These are phyloP conservation scores for Eulemur albifrons DNA, from an alignment of 2,797 vertebrate species.

Conservation along the genomic window DNA sequence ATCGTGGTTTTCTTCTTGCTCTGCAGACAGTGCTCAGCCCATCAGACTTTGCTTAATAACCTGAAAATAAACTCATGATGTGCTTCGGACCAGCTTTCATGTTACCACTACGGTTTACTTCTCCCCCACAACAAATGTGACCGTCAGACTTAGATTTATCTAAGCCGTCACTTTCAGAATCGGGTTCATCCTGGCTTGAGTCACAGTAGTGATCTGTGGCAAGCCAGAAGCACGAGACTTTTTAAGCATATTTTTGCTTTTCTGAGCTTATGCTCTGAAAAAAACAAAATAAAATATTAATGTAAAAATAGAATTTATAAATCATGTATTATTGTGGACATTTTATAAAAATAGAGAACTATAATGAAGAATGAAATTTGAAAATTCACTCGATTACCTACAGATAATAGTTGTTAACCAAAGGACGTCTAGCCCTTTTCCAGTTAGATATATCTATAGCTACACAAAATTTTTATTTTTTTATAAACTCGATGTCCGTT, in stretches of 20 bases:
- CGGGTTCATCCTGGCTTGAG: accelerated
- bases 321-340: background rate
- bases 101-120: background rate
- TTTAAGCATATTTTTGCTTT: background rate
- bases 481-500: background rate
- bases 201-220: accelerated
- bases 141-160: background rate
- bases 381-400: background rate
- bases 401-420: background rate
- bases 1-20: background rate
- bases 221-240: background rate
- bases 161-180: background rate
- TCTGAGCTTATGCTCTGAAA: background rate
- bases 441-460: background rate
- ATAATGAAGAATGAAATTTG: background rate
- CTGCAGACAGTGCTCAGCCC: background rate
- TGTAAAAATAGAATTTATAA: background rate
- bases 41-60: background rate
- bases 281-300: background rate
- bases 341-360: background rate
- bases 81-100: background rate
- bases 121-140: background rate
- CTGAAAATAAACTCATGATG: background rate
- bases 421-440: background rate
- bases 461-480: background rate